Base-by-base conservation (phyloP, 2,113 vertebrate genomes). In the Neotragus moschatus region DNA sequence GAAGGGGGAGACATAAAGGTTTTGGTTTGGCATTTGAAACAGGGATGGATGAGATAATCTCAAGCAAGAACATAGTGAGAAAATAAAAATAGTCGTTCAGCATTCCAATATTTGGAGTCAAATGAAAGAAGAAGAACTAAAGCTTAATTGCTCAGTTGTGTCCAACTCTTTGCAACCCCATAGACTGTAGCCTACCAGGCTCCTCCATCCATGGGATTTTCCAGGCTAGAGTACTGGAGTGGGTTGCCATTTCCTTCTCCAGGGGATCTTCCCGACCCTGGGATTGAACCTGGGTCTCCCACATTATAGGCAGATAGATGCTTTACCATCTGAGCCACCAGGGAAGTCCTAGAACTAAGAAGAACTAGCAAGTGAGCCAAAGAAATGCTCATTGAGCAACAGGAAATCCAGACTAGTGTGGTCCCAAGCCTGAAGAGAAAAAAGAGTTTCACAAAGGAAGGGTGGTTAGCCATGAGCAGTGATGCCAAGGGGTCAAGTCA, bases 181-280 rank as follows among this genome's bases (percentile, higher is more conserved):
- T 63, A 33, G 30, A 63, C 14, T 63, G 3, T 17, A 63, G 60
- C 6, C 60, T 33, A 33, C 6, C 15, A 17, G 60, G 60, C 14
- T 33, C 15, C 60, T 63, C 30, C 7, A 0, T 33, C 60, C 60
- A 63, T 33, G 30, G 30, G 60, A 33, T 33, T 66, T n/a, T 66
- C 61, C 17, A 66, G 16, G 33, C 33, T n/a, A n/a, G 33, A 66
- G 16, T n/a, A 19, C 4, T n/a, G 33, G 61, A 66, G 4, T 19
- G 61, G 33, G 4, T 5, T 66, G 61, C 1, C 16, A n/a, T 66
- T n/a, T n/a, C 61, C 33, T 66, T n/a, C 30, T 66, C 30, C 61
- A 66, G 7, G n/a, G 33, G 16, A 66, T 66, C 16, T 66, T 66
- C 7, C 7, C 0, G 0, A n/a, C 7, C 16, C 16, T 1, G 2